Evolutionary conservation across 2,888 invertebrate species (phyloP).

Genomic region (Gortyna flavago): DNA sequence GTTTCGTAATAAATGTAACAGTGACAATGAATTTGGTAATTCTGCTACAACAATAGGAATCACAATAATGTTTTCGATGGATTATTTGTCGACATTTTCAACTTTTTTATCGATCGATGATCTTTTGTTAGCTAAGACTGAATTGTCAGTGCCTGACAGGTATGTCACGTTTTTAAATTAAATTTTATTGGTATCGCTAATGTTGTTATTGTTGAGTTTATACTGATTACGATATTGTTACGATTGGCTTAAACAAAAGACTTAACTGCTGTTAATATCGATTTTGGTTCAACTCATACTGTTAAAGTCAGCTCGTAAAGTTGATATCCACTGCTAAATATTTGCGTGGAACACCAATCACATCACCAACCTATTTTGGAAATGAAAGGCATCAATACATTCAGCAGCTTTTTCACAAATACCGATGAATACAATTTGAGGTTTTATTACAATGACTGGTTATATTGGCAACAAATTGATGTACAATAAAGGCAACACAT

Average conservation of each 20-base stretch:
- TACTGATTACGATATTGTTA: constrained; percentile 31
- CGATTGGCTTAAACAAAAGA: constrained; percentile 5
- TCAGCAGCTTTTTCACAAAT: constrained; percentile 23
- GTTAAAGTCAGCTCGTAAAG: not conserved
- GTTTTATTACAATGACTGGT: constrained; percentile 21
- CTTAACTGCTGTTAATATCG: constrained; percentile 1
- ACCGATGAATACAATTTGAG: constrained; percentile 18
- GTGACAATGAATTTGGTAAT: constrained; percentile 68
- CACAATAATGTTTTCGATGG: constrained; percentile 30
- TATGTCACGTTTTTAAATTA: constrained; percentile 43
- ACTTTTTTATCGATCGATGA: constrained; percentile 40
- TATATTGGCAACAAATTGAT: constrained; percentile 42
- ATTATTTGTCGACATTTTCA: constrained; percentile 42
- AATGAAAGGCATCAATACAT: constrained; percentile 13
- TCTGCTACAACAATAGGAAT: constrained; percentile 53
- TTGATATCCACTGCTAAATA: not conserved
- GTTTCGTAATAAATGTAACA: constrained; percentile 77
- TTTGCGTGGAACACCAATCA: not conserved
- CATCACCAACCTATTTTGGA: not conserved
- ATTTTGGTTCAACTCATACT: not conserved
- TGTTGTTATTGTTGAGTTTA: constrained; percentile 37
- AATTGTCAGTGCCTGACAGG: constrained; percentile 49
- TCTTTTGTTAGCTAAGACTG: constrained; percentile 34
- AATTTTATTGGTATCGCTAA: constrained; percentile 39
- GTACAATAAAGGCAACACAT: constrained; percentile 51